These are phyloP conservation scores for Megaptera novaeangliae DNA, from an alignment of 2,113 vertebrate genomes.

Conservation along the genomic window DNA sequence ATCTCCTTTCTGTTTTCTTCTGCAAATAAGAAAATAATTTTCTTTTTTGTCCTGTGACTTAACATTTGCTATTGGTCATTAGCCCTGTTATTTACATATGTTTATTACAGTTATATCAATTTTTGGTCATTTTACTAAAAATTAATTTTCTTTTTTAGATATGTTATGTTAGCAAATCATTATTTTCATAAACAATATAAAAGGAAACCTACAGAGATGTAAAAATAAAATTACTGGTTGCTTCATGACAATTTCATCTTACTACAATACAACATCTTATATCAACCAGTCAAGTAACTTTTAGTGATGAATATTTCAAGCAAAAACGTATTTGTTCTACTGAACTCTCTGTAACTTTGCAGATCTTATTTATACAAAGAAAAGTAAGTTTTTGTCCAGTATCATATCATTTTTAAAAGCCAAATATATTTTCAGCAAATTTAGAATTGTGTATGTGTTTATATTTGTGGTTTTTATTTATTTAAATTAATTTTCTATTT, in stretches of 20 bases:
- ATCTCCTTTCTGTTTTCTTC: background rate
- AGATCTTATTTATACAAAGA: background rate
- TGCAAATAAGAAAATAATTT: background rate
- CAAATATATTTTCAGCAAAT: background rate
- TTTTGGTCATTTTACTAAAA: background rate
- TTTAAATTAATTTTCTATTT: background rate
- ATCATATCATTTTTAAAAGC: background rate
- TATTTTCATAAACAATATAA: background rate
- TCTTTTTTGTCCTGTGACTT: background rate
- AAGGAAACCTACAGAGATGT: background rate
- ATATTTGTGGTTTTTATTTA: background rate
- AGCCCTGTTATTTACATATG: background rate
- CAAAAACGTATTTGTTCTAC: background rate
- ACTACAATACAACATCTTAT: rapidly evolving
- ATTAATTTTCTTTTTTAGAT: background rate
- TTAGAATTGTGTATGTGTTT: background rate
- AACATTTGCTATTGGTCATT: background rate
- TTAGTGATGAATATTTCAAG: background rate
- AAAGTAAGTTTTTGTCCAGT: background rate
- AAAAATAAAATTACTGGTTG: background rate
- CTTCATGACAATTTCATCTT: background rate
- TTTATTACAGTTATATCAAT: background rate
- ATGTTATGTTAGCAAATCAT: background rate
- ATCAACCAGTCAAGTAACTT: background rate
- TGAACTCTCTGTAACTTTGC: background rate